Evolutionary conservation across 2,797 vertebrate species (phyloP).

Genomic region (Manis pentadactyla): DNA sequence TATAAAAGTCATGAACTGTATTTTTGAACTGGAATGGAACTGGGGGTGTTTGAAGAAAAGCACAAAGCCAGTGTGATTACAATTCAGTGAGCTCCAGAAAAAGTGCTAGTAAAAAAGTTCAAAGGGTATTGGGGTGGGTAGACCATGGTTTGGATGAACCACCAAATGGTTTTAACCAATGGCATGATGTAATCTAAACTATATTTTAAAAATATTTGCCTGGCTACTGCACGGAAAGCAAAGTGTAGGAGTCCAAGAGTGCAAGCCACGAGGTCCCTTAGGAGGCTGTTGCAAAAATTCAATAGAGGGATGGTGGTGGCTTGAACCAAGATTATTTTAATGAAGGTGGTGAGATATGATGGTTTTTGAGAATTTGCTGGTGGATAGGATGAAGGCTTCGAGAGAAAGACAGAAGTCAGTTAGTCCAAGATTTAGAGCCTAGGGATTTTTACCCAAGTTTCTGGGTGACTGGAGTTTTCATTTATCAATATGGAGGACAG

Average conservation of each 20-base stretch:
- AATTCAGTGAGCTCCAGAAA: background rate
- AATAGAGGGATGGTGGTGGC: background rate
- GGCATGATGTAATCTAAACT: background rate
- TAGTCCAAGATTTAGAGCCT: background rate
- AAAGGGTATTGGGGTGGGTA: background rate
- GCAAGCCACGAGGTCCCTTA: background rate
- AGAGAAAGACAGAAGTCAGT: background rate
- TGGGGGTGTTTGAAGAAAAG: background rate
- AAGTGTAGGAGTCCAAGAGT: background rate
- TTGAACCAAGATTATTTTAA: background rate
- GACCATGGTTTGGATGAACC: background rate
- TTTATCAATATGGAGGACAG: background rate
- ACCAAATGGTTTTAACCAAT: background rate
- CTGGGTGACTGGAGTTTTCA: background rate
- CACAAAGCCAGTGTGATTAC: background rate
- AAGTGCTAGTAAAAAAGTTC: background rate
- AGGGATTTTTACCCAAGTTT: background rate
- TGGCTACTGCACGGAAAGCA: background rate
- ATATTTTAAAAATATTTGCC: background rate
- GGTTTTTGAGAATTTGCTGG: background rate
- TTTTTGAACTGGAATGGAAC: background rate
- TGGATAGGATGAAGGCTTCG: background rate
- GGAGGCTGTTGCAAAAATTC: background rate
- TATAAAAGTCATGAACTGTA: background rate
- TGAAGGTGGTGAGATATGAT: background rate